Evolutionary conservation across 2,113 vertebrate genomes (phyloP).

Genomic region (Pelmatolapia mariae): DNA sequence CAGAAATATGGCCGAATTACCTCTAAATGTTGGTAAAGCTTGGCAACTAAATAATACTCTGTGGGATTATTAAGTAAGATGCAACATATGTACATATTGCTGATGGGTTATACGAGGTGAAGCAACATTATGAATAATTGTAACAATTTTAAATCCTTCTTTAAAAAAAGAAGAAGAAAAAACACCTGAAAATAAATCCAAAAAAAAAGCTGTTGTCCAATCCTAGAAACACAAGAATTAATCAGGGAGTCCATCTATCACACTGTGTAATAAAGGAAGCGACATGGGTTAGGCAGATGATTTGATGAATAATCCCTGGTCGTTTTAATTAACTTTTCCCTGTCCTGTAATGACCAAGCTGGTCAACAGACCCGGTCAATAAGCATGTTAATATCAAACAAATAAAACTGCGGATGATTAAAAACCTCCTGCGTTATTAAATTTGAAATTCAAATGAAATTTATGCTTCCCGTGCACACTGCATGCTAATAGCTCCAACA

Average conservation of each 20-base stretch:
- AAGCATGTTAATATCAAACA: slow-evolving; percentile 99
- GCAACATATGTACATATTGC: background rate
- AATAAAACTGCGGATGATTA: slow-evolving; percentile 99
- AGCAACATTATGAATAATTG: background rate
- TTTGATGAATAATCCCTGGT: slow-evolving; percentile 99
- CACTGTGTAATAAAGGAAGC: slow-evolving; percentile 93
- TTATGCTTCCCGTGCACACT: slow-evolving; percentile 86
- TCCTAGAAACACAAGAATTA: slow-evolving; percentile 99
- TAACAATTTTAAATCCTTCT: slow-evolving; percentile 29
- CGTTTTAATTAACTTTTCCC: slow-evolving; percentile 99
- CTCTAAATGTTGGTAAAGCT: background rate
- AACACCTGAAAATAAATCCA: slow-evolving; percentile 70
- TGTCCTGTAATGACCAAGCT: slow-evolving; percentile 99
- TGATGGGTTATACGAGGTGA: background rate
- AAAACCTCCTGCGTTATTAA: slow-evolving; percentile 99
- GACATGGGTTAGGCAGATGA: slow-evolving; percentile 98
- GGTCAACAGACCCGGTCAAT: slow-evolving; percentile 99
- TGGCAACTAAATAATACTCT: background rate
- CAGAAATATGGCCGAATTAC: background rate
- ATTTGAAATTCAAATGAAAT: slow-evolving; percentile 99
- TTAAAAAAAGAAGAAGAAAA: slow-evolving; percentile 3
- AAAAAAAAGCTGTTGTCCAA: slow-evolving; percentile 91
- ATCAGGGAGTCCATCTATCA: slow-evolving; percentile 97
- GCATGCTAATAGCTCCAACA: slow-evolving; percentile 87
- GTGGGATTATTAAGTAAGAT: background rate